Conservation (phyloP, 2,888 invertebrate genomes). For the Oligia fasciuncula region DNA sequence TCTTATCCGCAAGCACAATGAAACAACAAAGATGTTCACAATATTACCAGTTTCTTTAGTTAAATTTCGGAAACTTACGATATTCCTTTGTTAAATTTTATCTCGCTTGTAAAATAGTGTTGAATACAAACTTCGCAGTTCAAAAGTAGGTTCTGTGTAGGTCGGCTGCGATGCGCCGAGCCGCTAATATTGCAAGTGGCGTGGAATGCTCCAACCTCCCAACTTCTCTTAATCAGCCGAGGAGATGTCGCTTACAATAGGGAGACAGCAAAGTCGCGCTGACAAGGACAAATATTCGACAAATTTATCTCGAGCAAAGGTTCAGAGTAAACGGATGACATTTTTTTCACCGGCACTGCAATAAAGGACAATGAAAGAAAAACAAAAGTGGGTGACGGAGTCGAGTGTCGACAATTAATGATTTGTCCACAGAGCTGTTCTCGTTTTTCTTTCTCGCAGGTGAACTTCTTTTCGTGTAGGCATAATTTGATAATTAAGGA, state of each 20-base stretch:
- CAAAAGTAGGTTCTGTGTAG: constrained; percentile 50
- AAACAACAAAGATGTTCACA: constrained; percentile 32
- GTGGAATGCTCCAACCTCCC: constrained; percentile 63
- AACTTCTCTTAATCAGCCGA: constrained; percentile 72
- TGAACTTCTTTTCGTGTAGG: constrained; percentile 22
- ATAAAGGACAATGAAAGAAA: constrained; percentile 52
- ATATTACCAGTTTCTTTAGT: constrained; percentile 30
- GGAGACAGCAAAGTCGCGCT: constrained; percentile 54
- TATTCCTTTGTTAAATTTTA: constrained; percentile 55
- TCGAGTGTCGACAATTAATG: constrained; percentile 46
- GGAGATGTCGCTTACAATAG: constrained; percentile 63
- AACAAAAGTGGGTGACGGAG: constrained; percentile 50
- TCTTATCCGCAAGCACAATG: constrained; percentile 13
- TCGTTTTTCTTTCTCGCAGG: constrained; percentile 13
- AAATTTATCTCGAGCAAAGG: constrained; percentile 60
- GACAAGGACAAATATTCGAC: constrained; percentile 62
- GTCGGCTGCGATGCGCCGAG: constrained; percentile 54
- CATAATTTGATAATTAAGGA: constrained; percentile 27
- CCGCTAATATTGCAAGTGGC: constrained; percentile 69
- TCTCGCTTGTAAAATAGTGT: constrained; percentile 52
- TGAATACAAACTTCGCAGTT: constrained; percentile 47
- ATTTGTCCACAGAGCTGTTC: constrained; percentile 35
- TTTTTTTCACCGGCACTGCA: constrained; percentile 53
- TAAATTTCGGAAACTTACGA: constrained; percentile 44
- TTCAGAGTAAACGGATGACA: constrained; percentile 53